Conservation (phyloP, 1,140 invertebrate genomes). For the Papilio dardanus region DNA sequence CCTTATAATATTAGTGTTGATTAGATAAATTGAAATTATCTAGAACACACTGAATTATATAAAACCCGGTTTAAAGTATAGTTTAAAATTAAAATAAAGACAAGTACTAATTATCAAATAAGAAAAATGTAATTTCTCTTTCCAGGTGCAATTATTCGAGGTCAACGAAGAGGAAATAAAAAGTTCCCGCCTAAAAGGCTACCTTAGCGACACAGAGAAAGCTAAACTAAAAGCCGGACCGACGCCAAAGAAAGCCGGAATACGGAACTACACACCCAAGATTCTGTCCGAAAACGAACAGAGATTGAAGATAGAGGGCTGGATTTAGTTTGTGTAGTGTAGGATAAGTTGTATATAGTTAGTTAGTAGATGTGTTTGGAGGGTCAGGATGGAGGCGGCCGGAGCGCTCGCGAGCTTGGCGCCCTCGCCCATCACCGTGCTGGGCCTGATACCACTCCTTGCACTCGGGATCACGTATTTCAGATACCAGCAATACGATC, state of each 20-base stretch:
- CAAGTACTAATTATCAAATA: too few species aligned
- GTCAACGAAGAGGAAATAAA: constrained; percentile 82
- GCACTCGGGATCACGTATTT: constrained; percentile 91
- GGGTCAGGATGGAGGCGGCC: constrained; percentile 73
- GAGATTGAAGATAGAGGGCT: constrained; percentile 73
- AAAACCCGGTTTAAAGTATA: too few species aligned
- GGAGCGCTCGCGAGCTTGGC: constrained; percentile 78
- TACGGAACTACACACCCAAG: constrained; percentile 87
- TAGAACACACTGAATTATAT: too few species aligned
- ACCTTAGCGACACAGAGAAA: constrained; percentile 83
- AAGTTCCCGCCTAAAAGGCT: constrained; percentile 84
- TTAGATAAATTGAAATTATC: too few species aligned
- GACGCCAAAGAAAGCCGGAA: constrained; percentile 81
- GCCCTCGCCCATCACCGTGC: constrained; percentile 81
- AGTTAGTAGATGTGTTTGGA: constrained; percentile 71
- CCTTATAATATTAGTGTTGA: too few species aligned
- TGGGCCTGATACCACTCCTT: constrained; percentile 90
- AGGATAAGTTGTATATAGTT: constrained; percentile 73
- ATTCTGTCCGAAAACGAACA: constrained; percentile 82
- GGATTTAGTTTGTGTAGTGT: constrained; percentile 71
- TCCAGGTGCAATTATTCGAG: constrained; percentile 61
- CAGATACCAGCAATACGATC: constrained; percentile 91
- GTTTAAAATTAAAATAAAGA: too few species aligned
- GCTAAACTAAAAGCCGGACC: constrained; percentile 61
- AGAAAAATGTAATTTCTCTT: background rate